Percentiles rank a stretch among this genome's conserved stretches.
These are phyloP conservation scores for Stigmatopora nigra DNA, from an alignment of 2,113 vertebrate species.

Conservation along the genomic window DNA sequence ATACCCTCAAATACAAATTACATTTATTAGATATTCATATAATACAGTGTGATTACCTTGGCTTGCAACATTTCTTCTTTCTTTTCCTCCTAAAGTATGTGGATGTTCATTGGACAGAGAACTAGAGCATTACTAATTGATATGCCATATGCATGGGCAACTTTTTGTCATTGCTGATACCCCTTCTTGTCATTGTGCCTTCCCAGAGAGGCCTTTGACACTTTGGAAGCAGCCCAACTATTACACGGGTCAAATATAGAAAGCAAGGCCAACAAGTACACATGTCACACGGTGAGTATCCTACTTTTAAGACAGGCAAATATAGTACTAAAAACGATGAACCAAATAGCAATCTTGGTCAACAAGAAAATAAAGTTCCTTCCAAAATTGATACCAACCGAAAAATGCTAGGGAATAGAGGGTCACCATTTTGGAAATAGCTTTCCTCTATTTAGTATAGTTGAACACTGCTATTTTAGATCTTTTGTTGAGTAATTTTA, in stretches of 20 bases:
- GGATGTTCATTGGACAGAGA: background rate
- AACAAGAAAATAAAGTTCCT: slow-evolving; percentile 5
- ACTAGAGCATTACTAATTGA: slow-evolving; percentile 26
- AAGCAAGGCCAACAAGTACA: slow-evolving; percentile 9
- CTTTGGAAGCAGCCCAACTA: slow-evolving; percentile 15
- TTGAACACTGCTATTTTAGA: too few relatives aligned
- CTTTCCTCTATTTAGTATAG: too few relatives aligned
- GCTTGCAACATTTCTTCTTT: background rate
- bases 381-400: background rate
- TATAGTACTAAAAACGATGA: background rate
- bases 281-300: slow-evolving; percentile 4
- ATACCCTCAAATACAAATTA: too few relatives aligned
- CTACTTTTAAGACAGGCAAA: background rate
- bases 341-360: background rate
- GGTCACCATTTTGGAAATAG: too few relatives aligned
- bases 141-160: slow-evolving; percentile 29
- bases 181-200: slow-evolving; percentile 16
- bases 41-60: too few relatives aligned
- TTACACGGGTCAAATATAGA: slow-evolving; percentile 31
- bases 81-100: background rate
- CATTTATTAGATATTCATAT: too few relatives aligned
- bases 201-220: slow-evolving; percentile 17
- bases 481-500: too few relatives aligned
- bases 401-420: too few relatives aligned
- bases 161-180: slow-evolving; percentile 6